Evolutionary conservation across 2,113 vertebrate genomes (phyloP).

Genomic region (Periophthalmodon schlosseri): DNA sequence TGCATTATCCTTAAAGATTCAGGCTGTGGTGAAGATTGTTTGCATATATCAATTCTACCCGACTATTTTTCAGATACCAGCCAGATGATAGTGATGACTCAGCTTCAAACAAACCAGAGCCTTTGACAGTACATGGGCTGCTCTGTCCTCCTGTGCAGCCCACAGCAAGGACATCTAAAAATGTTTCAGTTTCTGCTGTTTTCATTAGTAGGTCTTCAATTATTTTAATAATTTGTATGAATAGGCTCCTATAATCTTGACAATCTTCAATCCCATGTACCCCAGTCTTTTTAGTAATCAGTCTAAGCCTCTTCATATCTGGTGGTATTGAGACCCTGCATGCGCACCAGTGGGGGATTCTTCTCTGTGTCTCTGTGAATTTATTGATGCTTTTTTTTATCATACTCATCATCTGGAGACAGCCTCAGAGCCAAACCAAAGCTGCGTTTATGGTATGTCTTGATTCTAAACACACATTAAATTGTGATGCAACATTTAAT

Average conservation of each 20-base stretch:
- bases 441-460: conserved; percentile 81
- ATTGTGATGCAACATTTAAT: background rate
- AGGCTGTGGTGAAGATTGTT: background rate
- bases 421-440: conserved; percentile 77
- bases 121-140: conserved; percentile 52
- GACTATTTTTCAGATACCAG: conserved; percentile 71
- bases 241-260: background rate
- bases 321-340: conserved; percentile 49
- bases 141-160: conserved; percentile 58
- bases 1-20: background rate
- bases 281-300: conserved; percentile 61
- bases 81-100: conserved; percentile 38
- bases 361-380: conserved; percentile 62
- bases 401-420: conserved; percentile 79
- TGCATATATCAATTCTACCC: background rate
- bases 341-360: conserved; percentile 72
- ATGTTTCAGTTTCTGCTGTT: conserved; percentile 66
- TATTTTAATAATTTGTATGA: background rate
- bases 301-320: conserved; percentile 64
- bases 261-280: background rate
- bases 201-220: conserved; percentile 53
- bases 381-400: conserved; percentile 62
- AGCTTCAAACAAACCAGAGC: conserved; percentile 36
- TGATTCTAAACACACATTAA: background rate
- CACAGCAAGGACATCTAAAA: conserved; percentile 65